phyloP scores from a whole-genome alignment of 2,888 invertebrate genomes.

The Nomada fabriciana region DNA sequence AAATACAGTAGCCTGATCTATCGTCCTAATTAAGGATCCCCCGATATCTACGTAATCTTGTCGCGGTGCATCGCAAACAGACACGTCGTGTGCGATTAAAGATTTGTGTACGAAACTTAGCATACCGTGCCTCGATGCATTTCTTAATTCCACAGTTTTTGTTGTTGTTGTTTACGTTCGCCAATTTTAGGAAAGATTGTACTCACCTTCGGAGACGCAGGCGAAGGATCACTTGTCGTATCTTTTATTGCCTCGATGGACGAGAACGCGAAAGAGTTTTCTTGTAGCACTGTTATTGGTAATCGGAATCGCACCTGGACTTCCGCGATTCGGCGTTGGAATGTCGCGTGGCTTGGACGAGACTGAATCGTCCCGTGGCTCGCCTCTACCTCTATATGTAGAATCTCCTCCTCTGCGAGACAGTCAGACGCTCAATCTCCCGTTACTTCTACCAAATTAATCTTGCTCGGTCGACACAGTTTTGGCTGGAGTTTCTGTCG shows the following conservation, averaged over 20 bases:
- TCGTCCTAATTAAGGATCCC: too few species aligned
- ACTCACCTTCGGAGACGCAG: background rate
- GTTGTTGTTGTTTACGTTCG: background rate
- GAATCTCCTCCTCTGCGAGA: slow-evolving; percentile 73
- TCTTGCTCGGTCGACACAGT: slow-evolving; percentile 22
- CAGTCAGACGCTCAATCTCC: slow-evolving; percentile 57
- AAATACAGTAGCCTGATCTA: too few species aligned
- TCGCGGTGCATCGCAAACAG: background rate
- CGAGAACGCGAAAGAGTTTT: background rate
- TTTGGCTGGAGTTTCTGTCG: background rate
- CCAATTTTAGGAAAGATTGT: background rate
- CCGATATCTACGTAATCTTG: background rate
- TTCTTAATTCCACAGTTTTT: too few species aligned
- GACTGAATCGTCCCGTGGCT: slow-evolving; percentile 77
- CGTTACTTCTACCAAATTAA: slow-evolving; percentile 65
- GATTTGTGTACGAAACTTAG: too few species aligned
- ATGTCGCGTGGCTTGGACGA: slow-evolving; percentile 74
- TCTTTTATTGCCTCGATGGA: background rate
- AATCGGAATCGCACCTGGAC: background rate
- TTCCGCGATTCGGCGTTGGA: slow-evolving; percentile 50
- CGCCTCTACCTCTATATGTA: slow-evolving; percentile 79
- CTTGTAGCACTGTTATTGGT: background rate
- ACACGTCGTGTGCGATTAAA: background rate
- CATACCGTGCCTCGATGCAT: too few species aligned
- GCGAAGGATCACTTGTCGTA: background rate